Evolutionary conservation across 2,797 vertebrate species (phyloP), one percentile per base, ranked within the genome.

Genomic region (Cyclura pinguis): DNA sequence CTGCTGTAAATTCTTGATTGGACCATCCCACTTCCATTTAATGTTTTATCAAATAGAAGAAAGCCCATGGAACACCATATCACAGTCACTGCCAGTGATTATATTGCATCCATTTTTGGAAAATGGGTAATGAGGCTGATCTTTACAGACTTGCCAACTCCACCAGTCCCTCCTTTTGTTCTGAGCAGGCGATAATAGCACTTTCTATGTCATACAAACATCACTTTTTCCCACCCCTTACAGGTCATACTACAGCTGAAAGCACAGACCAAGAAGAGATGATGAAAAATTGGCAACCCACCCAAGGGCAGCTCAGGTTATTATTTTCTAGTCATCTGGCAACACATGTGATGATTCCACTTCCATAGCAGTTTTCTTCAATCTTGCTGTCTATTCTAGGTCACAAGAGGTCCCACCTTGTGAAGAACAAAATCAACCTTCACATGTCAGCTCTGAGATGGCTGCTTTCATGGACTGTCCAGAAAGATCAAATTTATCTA

Each of bases 401-500:
- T 50, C 77, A 52, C 12, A 77, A 50, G 84, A 42, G 72, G 20
- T 29, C 47, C 67, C n/a, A 57, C 62, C 29, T 57, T 62, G 73
- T 27, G 62, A 42, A 47, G n/a, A 76, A 32, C 76, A 80, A 69
- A 67, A 80, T 32, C 59, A 80, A 52, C 77, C 20, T 52, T 52
- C 62, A 6, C 62, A 3, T 27, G 32, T 50, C 76, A 55, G 38
- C 42, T 35, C 67, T 67, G 59, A 80, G 77, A 80, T 93, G 72
- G 73, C 74, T 86, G 93, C 93, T 84, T 52, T 85, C 42, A 64
- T 69, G 52, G 38, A 67, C 74, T 95, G 69, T 90, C 86, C 94
- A 38, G 81, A 92, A 85, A 93, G 83, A 86, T 85, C 12, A 88
- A 50, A 91, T 80, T 24, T 52, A 92, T 4, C 8, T 12, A 0